Percentiles rank a stretch among this genome's conserved stretches.
These are phyloP conservation scores for Drosophila bocqueti DNA, from an alignment of 1,140 invertebrate species.

Conservation along the genomic window DNA sequence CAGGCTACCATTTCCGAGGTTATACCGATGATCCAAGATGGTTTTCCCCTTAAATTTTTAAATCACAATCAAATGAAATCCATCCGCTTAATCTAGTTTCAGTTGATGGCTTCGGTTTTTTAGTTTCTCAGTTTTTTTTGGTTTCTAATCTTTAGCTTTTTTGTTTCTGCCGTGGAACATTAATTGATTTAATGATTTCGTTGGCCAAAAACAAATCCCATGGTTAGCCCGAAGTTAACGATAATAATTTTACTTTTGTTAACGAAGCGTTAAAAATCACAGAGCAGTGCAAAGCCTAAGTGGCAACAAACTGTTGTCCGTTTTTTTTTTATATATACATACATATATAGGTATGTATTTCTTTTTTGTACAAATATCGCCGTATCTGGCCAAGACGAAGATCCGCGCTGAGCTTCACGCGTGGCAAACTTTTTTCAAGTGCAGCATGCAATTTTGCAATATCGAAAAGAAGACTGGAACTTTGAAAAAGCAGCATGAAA, in stretches of 20 bases:
- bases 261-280: constrained; percentile 70
- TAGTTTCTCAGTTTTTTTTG: background rate
- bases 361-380: constrained; percentile 34
- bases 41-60: background rate
- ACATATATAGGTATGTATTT: too few species aligned
- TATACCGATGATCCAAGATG: background rate
- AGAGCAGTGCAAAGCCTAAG: constrained; percentile 48
- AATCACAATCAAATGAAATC: constrained; percentile 35
- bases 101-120: constrained; percentile 21
- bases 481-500: constrained; percentile 3
- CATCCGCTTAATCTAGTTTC: constrained; percentile 62
- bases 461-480: constrained; percentile 52
- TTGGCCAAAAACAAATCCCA: constrained; percentile 40
- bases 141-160: constrained; percentile 47
- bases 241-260: constrained; percentile 60
- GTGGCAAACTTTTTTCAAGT: constrained; percentile 76
- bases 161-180: constrained; percentile 57
- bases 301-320: constrained; percentile 71
- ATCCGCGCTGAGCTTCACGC: constrained; percentile 57
- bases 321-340: constrained; percentile 6
- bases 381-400: constrained; percentile 52
- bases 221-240: constrained; percentile 37
- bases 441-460: constrained; percentile 79
- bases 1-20: constrained; percentile 3
- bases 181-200: constrained; percentile 73